These are phyloP conservation scores for Pandion haliaetus DNA, from an alignment of 2,113 vertebrate genomes.

Conservation along the genomic window DNA sequence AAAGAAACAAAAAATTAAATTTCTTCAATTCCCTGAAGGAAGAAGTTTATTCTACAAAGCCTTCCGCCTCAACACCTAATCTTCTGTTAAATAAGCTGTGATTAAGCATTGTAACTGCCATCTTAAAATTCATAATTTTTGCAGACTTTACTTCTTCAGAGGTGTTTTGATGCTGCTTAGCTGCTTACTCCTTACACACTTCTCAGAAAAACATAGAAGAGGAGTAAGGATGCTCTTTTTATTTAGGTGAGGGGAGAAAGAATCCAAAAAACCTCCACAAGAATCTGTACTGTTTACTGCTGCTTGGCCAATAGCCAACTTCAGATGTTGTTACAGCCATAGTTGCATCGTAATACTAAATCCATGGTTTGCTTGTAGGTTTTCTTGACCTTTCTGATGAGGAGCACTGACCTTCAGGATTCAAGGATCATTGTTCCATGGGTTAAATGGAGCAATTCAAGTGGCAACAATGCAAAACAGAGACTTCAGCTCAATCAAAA, in stretches of 20 bases:
- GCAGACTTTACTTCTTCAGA: background rate
- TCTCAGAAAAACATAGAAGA: background rate
- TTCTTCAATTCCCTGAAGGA: background rate
- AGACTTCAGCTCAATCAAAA: background rate
- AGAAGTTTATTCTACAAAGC: background rate
- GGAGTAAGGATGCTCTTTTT: background rate
- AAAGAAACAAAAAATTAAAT: background rate
- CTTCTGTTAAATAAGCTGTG: background rate
- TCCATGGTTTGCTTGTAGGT: background rate
- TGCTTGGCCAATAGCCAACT: background rate
- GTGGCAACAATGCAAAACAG: background rate
- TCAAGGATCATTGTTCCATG: background rate
- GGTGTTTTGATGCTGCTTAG: background rate
- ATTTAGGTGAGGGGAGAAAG: background rate
- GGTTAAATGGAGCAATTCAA: background rate
- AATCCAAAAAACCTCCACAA: background rate
- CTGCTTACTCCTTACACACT: background rate
- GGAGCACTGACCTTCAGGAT: background rate
- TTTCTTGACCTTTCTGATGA: background rate
- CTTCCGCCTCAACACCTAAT: background rate
- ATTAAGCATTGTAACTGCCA: background rate
- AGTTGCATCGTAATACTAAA: background rate
- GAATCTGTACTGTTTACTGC: background rate
- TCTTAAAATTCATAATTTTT: background rate
- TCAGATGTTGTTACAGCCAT: background rate